Base-by-base conservation (phyloP, 2,888 invertebrate species). In the Aphidius colemani region DNA sequence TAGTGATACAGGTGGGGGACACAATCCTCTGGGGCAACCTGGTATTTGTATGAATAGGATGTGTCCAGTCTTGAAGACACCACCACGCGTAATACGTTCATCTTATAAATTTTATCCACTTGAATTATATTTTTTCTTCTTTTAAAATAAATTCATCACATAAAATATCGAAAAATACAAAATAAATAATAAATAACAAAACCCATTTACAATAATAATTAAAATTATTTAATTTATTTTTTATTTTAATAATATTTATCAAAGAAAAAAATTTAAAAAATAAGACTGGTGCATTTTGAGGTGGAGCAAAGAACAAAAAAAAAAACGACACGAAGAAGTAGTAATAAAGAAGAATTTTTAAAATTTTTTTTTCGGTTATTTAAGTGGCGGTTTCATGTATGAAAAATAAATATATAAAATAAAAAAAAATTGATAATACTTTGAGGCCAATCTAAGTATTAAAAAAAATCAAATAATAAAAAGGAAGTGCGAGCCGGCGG, bases 1-100 rank as follows among this genome's bases (percentile, higher is more conserved):
- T 57, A 46, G 50, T 58, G 60, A 40, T 2, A 3, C 18, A 61
- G 69, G 65, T 68, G 67, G 71, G 65, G 67, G 67, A 44, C 63
- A 57, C 63, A 63, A 60, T 53, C 30, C 59, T 50, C 50, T 44
- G 59, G 57, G 64, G 66, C 65, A 60, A 67, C 61, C 66, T 61
- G 59, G 63, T 64, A 64, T 64, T 69, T 69, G 66, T 65, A 70
- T 69, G 72, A 69, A 71, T 69, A 69, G 67, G 68, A 67, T 66
- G 71, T 69, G 72, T 72, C 73, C 76, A 78, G 77, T 78, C 74
- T 73, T 67, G 70, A 71, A 73, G 69, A 70, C 68, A 67, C 71
- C 65, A 67, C 68, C 69, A 68, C 66, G 62, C 71, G 68, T 70
- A 73, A 61, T 30, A 44, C 60, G 13, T 63, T 48, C 18, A 41